phyloP scores from a whole-genome alignment of 1,140 invertebrate species.

The Chironomus tepperi region DNA sequence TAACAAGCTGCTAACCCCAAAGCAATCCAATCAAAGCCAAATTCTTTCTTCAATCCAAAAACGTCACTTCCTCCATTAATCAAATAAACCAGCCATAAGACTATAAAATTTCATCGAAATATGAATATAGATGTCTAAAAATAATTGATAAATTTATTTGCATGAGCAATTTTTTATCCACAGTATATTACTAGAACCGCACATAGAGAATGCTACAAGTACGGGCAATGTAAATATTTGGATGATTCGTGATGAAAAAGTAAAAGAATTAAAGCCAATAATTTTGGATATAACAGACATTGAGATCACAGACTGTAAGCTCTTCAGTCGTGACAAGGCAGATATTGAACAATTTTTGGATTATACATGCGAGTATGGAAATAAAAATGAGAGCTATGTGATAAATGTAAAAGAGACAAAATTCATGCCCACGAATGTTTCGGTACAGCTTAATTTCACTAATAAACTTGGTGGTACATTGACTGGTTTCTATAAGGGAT shows the following conservation, averaged over 20 bases:
- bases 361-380: constrained; percentile 36
- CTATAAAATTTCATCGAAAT: no score
- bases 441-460: constrained; percentile 51
- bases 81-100: no score
- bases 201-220: constrained; percentile 31
- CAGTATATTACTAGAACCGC: constrained; percentile 38
- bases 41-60: no score
- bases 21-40: no score
- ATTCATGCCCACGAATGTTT: constrained; percentile 29
- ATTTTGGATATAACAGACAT: constrained; percentile 38
- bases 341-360: constrained; percentile 34
- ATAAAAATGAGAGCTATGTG: constrained; percentile 35
- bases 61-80: no score
- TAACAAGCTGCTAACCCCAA: no score
- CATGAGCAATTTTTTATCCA: constrained; percentile 25
- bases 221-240: constrained; percentile 36
- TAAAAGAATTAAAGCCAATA: constrained; percentile 34
- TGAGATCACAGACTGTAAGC: constrained; percentile 32
- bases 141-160: background rate
- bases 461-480: constrained; percentile 55
- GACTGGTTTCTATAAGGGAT: constrained; percentile 70
- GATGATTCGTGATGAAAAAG: constrained; percentile 34
- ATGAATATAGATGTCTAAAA: no score
- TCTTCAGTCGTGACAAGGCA: background rate
- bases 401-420: constrained; percentile 29